Evolutionary conservation across 2,113 vertebrate genomes (phyloP), one percentile per base, ranked within the genome.

Genomic region (Dasyornis broadbenti): DNA sequence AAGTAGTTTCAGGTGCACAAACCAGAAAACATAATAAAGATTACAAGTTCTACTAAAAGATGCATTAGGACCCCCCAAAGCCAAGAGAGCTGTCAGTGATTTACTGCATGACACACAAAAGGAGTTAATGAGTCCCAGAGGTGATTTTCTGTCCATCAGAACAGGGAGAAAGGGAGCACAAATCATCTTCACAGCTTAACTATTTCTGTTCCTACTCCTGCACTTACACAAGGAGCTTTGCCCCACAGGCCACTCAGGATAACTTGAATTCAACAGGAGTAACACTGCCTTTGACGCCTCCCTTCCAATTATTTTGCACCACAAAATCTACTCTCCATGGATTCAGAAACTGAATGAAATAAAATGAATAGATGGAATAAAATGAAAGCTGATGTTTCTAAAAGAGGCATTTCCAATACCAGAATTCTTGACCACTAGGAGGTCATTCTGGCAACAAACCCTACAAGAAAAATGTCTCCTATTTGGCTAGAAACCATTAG

Each of bases 181-280:
- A 76, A 72, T 27, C 28, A 78, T 3, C 57, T n/a, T 40, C 40
- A 57, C 44, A 90, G 12, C 13, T 52, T 5, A 24, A 47, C 39
- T 50, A 0, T 6, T 50, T 52, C 60, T 73, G 40, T n/a, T 68
- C 23, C 17, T 23, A 2, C 26, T 37, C 23, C 26, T 42, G 54
- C 56, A 84, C 54, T 50, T 9, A 10, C 23, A 61, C 11, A 6
- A 11, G 37, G 22, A 63, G 66, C 39, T 45, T 20, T 31, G 53
- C 75, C 68, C 37, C 26, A 17, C 0, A 0, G 24, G 22, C 40
- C 70, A 71, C 54, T 11, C 66, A 61, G 53, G 21, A 31, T 11
- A 37, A 26, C 45, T 35, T 6, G 14, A 66, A 91, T 53, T 54
- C 35, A 81, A 37, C 13, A 39, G 5, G 4, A 4, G 16, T 26